Conservation (phyloP, 2,888 invertebrate species). For the Drosophila prostipennis region DNA sequence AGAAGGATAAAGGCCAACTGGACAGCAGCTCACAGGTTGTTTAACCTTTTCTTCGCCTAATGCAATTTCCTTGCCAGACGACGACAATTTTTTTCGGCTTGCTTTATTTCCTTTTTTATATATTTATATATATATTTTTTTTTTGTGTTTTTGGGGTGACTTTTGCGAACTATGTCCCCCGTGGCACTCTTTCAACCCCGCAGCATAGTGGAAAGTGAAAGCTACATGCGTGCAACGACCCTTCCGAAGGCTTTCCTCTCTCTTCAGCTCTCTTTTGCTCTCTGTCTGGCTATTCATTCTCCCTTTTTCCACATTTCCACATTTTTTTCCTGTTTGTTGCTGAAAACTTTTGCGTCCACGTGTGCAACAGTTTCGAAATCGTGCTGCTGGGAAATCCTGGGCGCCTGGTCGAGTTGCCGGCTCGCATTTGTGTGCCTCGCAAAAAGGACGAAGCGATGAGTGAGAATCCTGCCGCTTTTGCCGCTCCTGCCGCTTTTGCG, state of each 20-base stretch:
- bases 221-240: constrained; percentile 75
- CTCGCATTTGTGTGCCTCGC: constrained; percentile 76
- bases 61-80: constrained; percentile 79
- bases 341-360: constrained; percentile 42
- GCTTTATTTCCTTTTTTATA: constrained; percentile 13
- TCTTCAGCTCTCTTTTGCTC: constrained; percentile 19
- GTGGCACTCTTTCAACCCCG: constrained; percentile 6
- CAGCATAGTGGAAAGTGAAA: constrained; percentile 56
- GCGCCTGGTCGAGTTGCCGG: constrained; percentile 70
- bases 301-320: constrained; percentile 54
- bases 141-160: constrained; percentile 33
- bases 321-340: constrained; percentile 4
- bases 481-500: background rate
- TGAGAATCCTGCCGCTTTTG: constrained; percentile 39
- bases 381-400: constrained; percentile 53
- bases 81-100: constrained; percentile 26
- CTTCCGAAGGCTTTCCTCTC: constrained; percentile 44
- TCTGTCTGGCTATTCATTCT: constrained; percentile 67
- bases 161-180: constrained; percentile 45
- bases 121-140: constrained; percentile 15
- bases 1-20: constrained; percentile 4
- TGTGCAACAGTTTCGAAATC: constrained; percentile 66
- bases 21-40: constrained; percentile 33
- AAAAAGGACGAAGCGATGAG: constrained; percentile 80
- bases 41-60: constrained; percentile 60